Conservation (phyloP, 2,888 invertebrate species). For the Orthosia incerta region DNA sequence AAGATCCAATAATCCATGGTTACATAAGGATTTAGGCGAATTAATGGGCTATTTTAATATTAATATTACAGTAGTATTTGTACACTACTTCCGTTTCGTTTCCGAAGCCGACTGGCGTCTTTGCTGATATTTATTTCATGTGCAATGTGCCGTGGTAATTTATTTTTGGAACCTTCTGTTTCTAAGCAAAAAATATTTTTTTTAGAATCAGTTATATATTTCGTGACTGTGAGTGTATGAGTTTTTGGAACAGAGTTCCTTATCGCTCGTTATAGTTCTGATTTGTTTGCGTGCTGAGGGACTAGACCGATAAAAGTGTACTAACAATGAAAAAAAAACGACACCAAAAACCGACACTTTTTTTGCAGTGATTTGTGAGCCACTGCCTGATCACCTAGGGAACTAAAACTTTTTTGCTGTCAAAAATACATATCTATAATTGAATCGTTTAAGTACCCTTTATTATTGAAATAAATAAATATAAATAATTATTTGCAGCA, state of each 20-base stretch:
- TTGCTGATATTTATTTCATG: slow-evolving; percentile 29
- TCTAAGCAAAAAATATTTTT: slow-evolving; percentile 3
- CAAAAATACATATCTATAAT: no score
- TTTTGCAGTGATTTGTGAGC: no score
- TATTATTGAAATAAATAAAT: no score
- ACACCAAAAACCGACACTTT: no score
- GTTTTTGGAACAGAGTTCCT: background rate
- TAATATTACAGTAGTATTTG: slow-evolving; percentile 6
- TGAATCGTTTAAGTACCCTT: no score
- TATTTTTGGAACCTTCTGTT: slow-evolving; percentile 24
- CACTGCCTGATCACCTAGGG: no score
- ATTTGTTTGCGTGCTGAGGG: no score
- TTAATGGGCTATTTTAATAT: background rate
- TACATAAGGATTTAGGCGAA: slow-evolving; percentile 6
- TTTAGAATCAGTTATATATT: background rate
- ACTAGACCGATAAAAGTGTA: no score
- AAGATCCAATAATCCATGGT: background rate
- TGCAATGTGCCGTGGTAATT: slow-evolving; percentile 36
- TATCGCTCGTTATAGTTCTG: no score
- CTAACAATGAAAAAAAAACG: no score
- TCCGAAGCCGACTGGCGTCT: slow-evolving; percentile 28
- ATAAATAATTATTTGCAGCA: no score
- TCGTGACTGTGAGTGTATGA: background rate
- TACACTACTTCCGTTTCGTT: slow-evolving; percentile 14
- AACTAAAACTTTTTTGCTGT: no score